phyloP scores from a whole-genome alignment of 2,888 invertebrate genomes.

The Megastigmus dorsalis region DNA sequence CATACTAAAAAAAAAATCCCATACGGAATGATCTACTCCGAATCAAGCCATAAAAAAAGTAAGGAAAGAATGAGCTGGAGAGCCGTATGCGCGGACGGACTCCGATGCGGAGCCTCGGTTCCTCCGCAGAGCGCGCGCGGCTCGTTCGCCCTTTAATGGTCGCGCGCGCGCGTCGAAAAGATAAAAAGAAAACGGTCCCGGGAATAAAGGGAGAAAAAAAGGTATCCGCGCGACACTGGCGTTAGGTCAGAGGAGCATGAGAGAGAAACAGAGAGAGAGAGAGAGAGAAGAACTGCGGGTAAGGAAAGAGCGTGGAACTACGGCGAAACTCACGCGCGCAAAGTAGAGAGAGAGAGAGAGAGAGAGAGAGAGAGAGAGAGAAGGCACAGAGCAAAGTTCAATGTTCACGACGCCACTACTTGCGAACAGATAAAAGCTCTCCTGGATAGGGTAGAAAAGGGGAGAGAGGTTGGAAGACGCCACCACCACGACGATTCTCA shows the following conservation, averaged over 20 bases:
- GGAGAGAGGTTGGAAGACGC: background rate
- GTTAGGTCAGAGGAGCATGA: background rate
- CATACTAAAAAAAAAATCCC: background rate
- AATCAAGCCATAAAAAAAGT: background rate
- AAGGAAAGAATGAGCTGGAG: background rate
- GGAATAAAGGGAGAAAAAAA: conserved; percentile 4
- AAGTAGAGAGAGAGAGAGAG: background rate
- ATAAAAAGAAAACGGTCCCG: background rate
- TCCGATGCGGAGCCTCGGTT: background rate
- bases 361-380: background rate
- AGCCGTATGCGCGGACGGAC: background rate
- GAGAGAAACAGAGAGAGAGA: background rate
- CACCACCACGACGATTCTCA: conserved; percentile 10
- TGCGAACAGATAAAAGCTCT: conserved; percentile 62
- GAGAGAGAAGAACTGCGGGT: too few species aligned
- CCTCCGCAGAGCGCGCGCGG: background rate
- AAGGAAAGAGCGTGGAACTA: too few species aligned
- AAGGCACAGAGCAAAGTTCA: conserved; percentile 58
- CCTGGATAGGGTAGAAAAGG: background rate
- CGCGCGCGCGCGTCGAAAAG: background rate
- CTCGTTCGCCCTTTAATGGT: conserved; percentile 5
- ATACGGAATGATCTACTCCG: background rate
- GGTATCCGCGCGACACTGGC: too few species aligned
- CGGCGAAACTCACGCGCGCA: too few species aligned
- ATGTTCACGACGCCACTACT: conserved; percentile 55